Conservation (phyloP, 2,113 vertebrate species). For the Cololabis saira region DNA sequence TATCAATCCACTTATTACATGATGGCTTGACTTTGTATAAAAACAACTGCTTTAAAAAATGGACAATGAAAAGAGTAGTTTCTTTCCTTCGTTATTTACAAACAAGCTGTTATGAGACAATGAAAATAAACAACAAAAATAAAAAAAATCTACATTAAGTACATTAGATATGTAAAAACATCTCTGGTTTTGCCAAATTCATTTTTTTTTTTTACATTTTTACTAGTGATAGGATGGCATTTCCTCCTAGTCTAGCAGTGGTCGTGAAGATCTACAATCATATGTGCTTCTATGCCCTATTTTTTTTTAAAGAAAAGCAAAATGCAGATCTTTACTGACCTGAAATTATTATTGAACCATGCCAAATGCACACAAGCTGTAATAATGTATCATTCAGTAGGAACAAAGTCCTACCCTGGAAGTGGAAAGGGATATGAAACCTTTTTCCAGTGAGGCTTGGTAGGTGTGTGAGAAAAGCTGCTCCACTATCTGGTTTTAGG, state of each 20-base stretch:
- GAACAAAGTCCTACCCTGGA: conserved; percentile 1
- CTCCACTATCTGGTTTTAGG: conserved; percentile 81
- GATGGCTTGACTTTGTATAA: not conserved
- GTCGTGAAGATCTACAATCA: conserved; percentile 23
- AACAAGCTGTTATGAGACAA: conserved; percentile 11
- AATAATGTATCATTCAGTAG: conserved; percentile 1
- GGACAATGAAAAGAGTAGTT: conserved; percentile 3
- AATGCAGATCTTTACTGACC: conserved; percentile 21
- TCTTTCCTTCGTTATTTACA: conserved; percentile 27
- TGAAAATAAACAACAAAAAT: conserved; percentile 16
- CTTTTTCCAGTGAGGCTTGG: not conserved
- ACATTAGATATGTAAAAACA: not conserved
- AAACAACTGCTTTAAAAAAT: not conserved
- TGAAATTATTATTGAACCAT: conserved; percentile 58
- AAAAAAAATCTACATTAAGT: conserved; percentile 34
- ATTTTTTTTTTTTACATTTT: not conserved
- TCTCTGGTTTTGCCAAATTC: not conserved
- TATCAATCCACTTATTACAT: not conserved
- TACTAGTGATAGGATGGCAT: not conserved
- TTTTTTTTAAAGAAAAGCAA: conserved; percentile 17
- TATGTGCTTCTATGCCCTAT: conserved; percentile 12
- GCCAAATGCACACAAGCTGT: conserved; percentile 12
- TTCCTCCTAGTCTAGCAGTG: conserved; percentile 10
- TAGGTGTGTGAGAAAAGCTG: not conserved
- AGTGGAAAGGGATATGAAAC: not conserved